These are phyloP conservation scores for Heliocidaris erythrogramma DNA, from an alignment of 35 echinoderm and acorn worm species.

Conservation along the genomic window DNA sequence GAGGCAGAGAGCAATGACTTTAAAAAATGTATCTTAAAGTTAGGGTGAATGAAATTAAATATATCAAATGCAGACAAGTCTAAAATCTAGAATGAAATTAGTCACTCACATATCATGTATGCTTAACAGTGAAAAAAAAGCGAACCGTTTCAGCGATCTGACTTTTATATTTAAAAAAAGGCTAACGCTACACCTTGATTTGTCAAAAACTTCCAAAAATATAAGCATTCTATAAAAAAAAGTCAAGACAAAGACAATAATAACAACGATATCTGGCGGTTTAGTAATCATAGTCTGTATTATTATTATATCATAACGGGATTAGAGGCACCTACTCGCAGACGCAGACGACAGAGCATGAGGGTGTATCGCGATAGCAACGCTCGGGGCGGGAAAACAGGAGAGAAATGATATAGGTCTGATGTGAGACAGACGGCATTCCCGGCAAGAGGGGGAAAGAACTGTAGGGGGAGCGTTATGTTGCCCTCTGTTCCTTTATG, in stretches of 20 bases:
- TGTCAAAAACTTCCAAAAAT: not conserved
- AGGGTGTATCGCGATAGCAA: slow-evolving; percentile 17
- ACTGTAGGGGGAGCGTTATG: not conserved
- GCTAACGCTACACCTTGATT: not conserved
- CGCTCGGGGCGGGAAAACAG: slow-evolving; percentile 42
- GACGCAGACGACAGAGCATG: not conserved
- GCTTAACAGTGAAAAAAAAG: too few species aligned
- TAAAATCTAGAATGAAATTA: too few species aligned
- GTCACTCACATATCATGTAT: too few species aligned
- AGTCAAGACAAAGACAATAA: not conserved
- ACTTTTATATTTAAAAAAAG: not conserved
- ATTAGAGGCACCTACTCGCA: not conserved
- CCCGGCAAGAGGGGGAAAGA: not conserved
- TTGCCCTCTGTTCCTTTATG: not conserved
- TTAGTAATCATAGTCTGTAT: not conserved
- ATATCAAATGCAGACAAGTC: too few species aligned
- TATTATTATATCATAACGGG: slow-evolving; percentile 11
- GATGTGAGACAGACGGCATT: slow-evolving; percentile 1
- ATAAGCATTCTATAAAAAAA: not conserved
- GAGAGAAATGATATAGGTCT: slow-evolving; percentile 36
- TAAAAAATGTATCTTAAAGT: too few species aligned
- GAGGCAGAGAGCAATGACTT: too few species aligned
- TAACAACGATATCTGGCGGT: not conserved
- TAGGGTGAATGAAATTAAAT: too few species aligned
- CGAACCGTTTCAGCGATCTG: too few species aligned